Conservation (phyloP, 1,140 invertebrate genomes). For the Neuroterus valhalla region DNA sequence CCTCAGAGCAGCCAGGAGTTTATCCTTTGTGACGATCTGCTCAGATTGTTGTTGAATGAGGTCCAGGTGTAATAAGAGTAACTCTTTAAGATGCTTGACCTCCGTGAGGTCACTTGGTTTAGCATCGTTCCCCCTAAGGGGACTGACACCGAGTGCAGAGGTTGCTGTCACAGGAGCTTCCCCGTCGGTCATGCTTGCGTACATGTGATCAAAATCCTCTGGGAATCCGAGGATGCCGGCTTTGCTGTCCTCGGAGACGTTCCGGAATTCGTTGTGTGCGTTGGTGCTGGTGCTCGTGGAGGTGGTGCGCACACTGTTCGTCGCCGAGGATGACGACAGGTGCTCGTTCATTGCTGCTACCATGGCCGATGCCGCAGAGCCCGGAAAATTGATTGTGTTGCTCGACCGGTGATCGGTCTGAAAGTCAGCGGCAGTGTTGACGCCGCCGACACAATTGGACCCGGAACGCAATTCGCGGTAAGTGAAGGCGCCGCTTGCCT, state of each 20-base stretch:
- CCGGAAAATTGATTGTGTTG: constrained; percentile 19
- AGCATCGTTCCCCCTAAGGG: constrained; percentile 68
- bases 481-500: not conserved
- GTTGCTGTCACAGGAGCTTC: constrained; percentile 62
- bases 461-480: not conserved
- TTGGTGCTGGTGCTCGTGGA: constrained; percentile 28
- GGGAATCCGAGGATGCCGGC: constrained; percentile 69
- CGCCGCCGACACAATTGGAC: not conserved
- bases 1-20: constrained; percentile 77
- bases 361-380: constrained; percentile 56
- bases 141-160: constrained; percentile 63
- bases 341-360: constrained; percentile 74
- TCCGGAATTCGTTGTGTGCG: constrained; percentile 20
- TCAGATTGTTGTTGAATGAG: constrained; percentile 85
- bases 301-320: constrained; percentile 60
- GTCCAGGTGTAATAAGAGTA: constrained; percentile 83
- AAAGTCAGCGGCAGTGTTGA: constrained; percentile 35
- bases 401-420: not conserved
- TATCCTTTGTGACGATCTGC: constrained; percentile 81
- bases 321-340: constrained; percentile 66
- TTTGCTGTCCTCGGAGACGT: constrained; percentile 55
- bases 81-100: constrained; percentile 80
- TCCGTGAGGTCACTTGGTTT: constrained; percentile 76
- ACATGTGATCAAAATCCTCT: constrained; percentile 77
- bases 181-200: constrained; percentile 74